phyloP scores from a whole-genome alignment of 2,888 invertebrate genomes.

The Dyspetes luteomarginatus region DNA sequence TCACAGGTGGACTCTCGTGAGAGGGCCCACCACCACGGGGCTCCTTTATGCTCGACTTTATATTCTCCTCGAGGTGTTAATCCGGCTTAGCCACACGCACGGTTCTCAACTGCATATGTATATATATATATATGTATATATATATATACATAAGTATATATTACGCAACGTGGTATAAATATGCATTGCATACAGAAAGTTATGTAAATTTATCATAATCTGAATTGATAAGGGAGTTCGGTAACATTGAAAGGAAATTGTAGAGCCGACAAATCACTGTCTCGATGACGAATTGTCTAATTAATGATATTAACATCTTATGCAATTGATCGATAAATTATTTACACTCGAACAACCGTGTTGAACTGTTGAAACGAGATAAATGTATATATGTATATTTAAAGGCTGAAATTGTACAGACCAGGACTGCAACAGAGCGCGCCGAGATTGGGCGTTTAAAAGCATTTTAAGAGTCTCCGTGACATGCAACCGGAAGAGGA shows the following conservation, averaged over 20 bases:
- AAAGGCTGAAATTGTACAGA: conserved; percentile 10
- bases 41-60: conserved; percentile 61
- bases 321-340: conserved; percentile 51
- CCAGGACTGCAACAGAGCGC: conserved; percentile 25
- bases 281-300: conserved; percentile 1
- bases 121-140: no score
- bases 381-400: neutral
- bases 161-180: neutral
- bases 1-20: conserved; percentile 53
- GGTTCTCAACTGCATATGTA: neutral
- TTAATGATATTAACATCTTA: conserved; percentile 18
- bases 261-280: neutral
- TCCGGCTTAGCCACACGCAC: conserved; percentile 54
- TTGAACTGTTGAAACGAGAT: conserved; percentile 41
- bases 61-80: conserved; percentile 64
- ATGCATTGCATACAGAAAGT: neutral
- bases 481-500: conserved; percentile 64
- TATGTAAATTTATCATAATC: conserved; percentile 11
- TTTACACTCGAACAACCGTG: conserved; percentile 37
- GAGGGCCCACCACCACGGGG: conserved; percentile 41
- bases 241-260: neutral
- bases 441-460: conserved; percentile 57
- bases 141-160: neutral
- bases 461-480: conserved; percentile 62
- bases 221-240: neutral